Percentiles rank a stretch among this genome's conserved stretches.
Conservation (phyloP, 2,113 vertebrate species). For the Embiotoca jacksoni region DNA sequence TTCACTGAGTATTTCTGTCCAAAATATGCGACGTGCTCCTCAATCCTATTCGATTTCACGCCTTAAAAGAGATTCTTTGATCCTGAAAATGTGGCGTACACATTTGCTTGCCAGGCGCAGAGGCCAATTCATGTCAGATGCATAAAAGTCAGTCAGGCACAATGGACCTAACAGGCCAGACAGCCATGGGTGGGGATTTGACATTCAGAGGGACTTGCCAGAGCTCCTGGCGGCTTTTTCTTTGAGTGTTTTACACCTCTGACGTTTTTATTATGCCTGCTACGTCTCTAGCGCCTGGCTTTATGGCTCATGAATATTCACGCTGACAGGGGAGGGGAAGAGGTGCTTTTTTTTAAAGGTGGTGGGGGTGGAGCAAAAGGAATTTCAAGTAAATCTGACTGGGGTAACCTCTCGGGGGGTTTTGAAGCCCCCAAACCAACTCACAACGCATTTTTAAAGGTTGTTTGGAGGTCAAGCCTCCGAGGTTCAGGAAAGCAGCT, state of each 20-base stretch:
- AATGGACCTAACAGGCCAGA: slow-evolving; percentile 65
- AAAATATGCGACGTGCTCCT: neutral
- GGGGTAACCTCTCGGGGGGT: slow-evolving; percentile 34
- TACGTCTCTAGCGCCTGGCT: slow-evolving; percentile 45
- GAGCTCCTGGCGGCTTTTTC: slow-evolving; percentile 47
- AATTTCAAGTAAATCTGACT: slow-evolving; percentile 39
- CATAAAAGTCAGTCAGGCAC: slow-evolving; percentile 64
- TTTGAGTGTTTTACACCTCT: slow-evolving; percentile 70
- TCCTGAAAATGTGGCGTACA: slow-evolving; percentile 47
- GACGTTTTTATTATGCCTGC: slow-evolving; percentile 72
- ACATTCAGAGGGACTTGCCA: slow-evolving; percentile 66
- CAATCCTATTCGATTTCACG: slow-evolving; percentile 29
- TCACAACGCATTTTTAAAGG: slow-evolving; percentile 29
- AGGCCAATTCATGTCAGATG: slow-evolving; percentile 58
- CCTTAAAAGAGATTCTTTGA: slow-evolving; percentile 54
- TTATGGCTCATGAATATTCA: slow-evolving; percentile 80
- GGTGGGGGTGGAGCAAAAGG: slow-evolving; percentile 42
- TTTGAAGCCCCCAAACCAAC: neutral
- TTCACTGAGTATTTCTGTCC: neutral
- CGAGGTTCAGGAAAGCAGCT: slow-evolving; percentile 71
- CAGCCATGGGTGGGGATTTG: slow-evolving; percentile 60
- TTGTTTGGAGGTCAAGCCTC: slow-evolving; percentile 64
- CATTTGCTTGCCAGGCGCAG: slow-evolving; percentile 28
- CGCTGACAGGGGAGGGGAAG: slow-evolving; percentile 11
- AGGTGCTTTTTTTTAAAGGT: slow-evolving; percentile 30